phyloP scores from a whole-genome alignment of 2,113 vertebrate species.

The Clupea harengus region DNA sequence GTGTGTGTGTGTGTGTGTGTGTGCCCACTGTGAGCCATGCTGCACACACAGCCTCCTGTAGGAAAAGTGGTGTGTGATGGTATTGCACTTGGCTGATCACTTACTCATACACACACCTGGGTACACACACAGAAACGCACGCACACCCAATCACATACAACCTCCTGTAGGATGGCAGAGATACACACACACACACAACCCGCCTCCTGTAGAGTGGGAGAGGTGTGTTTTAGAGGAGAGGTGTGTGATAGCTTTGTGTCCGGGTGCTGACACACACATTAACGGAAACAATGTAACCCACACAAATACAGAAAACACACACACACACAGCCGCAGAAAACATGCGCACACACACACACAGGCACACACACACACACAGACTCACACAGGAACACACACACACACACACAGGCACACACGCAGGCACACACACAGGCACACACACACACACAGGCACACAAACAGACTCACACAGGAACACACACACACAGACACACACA shows the following conservation, averaged over 20 bases:
- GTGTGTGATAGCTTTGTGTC: no score
- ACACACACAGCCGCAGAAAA: neutral
- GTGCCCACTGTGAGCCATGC: neutral
- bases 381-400: neutral
- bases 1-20: conserved; percentile 10
- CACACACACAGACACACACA: neutral
- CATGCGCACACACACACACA: neutral
- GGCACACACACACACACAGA: neutral
- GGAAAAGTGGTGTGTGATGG: neutral
- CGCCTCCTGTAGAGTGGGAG: no score
- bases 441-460: neutral
- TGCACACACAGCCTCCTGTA: neutral
- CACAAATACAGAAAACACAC: neutral
- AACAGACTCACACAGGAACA: neutral
- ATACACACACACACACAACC: neutral
- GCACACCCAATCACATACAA: neutral
- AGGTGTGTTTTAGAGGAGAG: no score
- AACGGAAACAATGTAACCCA: neutral
- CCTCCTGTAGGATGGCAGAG: neutral
- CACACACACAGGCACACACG: neutral
- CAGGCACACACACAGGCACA: neutral
- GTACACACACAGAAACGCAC: neutral
- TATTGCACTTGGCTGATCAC: no score
- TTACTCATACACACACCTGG: no score
- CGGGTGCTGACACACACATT: neutral